Evolutionary conservation across 1,140 invertebrate genomes (phyloP), one percentile per base, ranked within the genome.

Genomic region (Philotrypesis tridentata): DNA sequence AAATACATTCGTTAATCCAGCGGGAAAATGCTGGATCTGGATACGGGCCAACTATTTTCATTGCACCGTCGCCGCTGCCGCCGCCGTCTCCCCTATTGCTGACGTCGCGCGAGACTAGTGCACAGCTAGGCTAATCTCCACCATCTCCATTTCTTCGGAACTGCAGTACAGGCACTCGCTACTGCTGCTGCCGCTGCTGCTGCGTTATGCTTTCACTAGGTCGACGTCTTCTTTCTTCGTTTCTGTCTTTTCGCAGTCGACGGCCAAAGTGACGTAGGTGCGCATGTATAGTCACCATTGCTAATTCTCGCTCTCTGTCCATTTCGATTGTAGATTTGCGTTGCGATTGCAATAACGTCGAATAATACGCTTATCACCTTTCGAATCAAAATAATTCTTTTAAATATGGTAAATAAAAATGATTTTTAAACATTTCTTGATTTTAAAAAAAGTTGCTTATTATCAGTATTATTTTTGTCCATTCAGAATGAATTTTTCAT

Each of bases 31-130:
- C 17, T 84, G 82, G 48, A 6, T 55, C 84, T 86, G 87, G 86
- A 87, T 84, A 82, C 83, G 79, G 81, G 85, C 86, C 86, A 87
- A 86, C 82, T 86, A 87, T 86, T 86, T 87, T 85, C 85, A 84
- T 85, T 84, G 85, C 84, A 73, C 84, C 79, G 83, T 85, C 84
- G 84, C 84, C 25, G 67, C 65, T 21, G 21, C 43, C 21, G 67
- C 65, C 25, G 21, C 43, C 21, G 27, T 55, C 72, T 63, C 61
- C 82, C 83, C 85, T 86, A 85, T 87, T 86, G 84, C 85, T 85
- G 85, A 87, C 84, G 84, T 85, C 78, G 85, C 78, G 85, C 86
- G 31, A 55, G 4, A 84, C 81, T 73, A 79, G 80, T 82, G 83
- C 29, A 43, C 37, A n/a, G n/a, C 63, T 12, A 65, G 81, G 27